phyloP scores from a whole-genome alignment of 2,888 invertebrate genomes.

The Drosophila aldrichi region DNA sequence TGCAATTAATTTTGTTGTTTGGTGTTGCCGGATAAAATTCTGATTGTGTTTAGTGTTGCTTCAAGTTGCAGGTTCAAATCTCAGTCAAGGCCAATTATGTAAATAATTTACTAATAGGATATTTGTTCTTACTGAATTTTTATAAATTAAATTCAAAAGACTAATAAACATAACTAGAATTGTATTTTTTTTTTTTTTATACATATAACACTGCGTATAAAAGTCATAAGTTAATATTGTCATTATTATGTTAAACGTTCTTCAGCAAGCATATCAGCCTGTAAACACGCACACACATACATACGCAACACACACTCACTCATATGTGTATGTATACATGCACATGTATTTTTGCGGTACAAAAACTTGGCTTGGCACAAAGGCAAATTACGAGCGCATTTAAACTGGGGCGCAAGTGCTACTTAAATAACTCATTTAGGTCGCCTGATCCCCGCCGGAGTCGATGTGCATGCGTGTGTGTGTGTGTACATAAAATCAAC shows the following conservation, averaged over 20 bases:
- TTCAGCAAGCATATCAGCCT: constrained; percentile 8
- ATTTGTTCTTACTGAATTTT: no score
- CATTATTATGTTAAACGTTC: constrained; percentile 8
- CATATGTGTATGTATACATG: constrained; percentile 8
- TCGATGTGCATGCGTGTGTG: constrained; percentile 13
- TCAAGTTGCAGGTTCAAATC: not conserved
- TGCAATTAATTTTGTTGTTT: no score
- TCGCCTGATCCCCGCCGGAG: constrained; percentile 62
- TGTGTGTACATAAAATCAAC: constrained; percentile 68
- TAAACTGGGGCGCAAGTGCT: constrained; percentile 81
- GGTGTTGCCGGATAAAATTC: no score
- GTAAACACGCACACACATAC: constrained; percentile 14
- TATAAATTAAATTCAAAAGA: no score
- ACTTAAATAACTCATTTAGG: constrained; percentile 81
- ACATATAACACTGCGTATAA: not conserved
- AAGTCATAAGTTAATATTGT: not conserved
- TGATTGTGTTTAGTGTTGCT: not conserved
- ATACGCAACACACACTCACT: not conserved
- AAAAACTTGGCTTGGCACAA: constrained; percentile 74
- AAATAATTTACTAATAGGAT: no score
- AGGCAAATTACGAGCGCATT: constrained; percentile 82
- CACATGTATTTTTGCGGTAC: constrained; percentile 27
- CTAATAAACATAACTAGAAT: no score
- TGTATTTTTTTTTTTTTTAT: no score
- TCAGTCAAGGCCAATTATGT: not conserved